Evolutionary conservation across 2,113 vertebrate genomes (phyloP).

Genomic region (Scomber scombrus): DNA sequence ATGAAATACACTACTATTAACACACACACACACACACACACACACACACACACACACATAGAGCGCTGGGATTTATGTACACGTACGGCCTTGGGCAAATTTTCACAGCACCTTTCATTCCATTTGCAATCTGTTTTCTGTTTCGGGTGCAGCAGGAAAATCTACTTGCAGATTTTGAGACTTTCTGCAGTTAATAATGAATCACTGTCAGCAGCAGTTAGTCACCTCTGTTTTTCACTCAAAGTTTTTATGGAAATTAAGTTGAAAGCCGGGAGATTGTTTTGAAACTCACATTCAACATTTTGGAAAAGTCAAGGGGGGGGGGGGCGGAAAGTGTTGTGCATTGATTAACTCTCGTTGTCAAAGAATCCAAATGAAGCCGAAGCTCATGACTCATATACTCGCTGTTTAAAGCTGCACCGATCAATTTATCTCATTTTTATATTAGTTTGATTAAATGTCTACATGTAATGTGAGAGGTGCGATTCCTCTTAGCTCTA

Average conservation of each 20-base stretch:
- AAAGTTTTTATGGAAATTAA: background rate
- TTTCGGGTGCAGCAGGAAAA: background rate
- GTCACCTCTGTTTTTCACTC: no score
- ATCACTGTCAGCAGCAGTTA: background rate
- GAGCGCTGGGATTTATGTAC: background rate
- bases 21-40: background rate
- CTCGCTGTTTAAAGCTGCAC: no score
- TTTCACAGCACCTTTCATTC: conserved; percentile 5
- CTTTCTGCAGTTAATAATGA: background rate
- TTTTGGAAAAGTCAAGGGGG: background rate
- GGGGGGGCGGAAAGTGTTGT: background rate
- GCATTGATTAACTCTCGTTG: no score
- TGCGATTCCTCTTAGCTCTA: no score
- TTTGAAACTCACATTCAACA: background rate
- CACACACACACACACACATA: conserved; percentile 6
- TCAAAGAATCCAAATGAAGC: no score
- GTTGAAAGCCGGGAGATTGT: background rate
- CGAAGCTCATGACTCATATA: no score
- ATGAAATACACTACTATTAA: conserved; percentile 32
- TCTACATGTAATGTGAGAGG: no score
- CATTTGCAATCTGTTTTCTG: conserved; percentile 5
- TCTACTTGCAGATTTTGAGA: background rate
- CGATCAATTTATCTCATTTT: no score
- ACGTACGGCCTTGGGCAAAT: background rate
- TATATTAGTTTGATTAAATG: no score